Base-by-base conservation (phyloP, 2,113 vertebrate genomes). In the Chaetura pelagica region DNA sequence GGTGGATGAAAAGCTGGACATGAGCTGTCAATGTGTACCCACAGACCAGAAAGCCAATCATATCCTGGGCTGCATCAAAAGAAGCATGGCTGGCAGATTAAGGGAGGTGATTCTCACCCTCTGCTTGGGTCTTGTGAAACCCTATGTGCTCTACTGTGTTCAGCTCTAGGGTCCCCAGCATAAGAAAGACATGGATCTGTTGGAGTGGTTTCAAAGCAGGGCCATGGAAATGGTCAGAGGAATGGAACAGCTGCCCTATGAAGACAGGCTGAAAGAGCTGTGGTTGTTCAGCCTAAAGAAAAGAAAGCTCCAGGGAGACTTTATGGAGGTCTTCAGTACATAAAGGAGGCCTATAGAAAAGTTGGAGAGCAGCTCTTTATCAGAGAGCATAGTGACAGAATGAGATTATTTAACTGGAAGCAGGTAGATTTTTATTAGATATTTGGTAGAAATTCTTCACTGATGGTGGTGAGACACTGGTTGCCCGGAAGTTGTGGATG, bases 181-280 rank as follows among this genome's bases (percentile, higher is more conserved):
- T 8, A 66, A 49, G 49, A 23, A 49, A 23, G 49, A 23, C 49
- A 48, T 10, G 27, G 62, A 67, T 15, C 34, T 67, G 5, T 0
- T n/a, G 0, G 1, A 52, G 44, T 0, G 1, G 7, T 10, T 35
- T 44, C 72, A 76, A 24, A 42, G 34, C 20, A 86, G 44, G 15
- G 30, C 27, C 30, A 30, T 3, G 14, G 11, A 52, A 15, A 44
- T 34, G n/a, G 30, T 74, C 27, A 24, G 10, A 15, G 4, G 27
- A 4, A 27, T 85, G 38, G 40, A 64, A 4, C 58, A 38, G 13
- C 13, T 15, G 15, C 15, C 9, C 35, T 67, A 2, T 44, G 24
- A 52, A 3, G 30, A 62, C 17, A 52, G 20, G 26, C 38, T 73
- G 68, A 54, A 9, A 72, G 15, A 55, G 40, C 13, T 42, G 40